Percentiles rank a stretch among this genome's conserved stretches.
Evolutionary conservation across 2,113 vertebrate species (phyloP).

Genomic region (Hassar affinis): DNA sequence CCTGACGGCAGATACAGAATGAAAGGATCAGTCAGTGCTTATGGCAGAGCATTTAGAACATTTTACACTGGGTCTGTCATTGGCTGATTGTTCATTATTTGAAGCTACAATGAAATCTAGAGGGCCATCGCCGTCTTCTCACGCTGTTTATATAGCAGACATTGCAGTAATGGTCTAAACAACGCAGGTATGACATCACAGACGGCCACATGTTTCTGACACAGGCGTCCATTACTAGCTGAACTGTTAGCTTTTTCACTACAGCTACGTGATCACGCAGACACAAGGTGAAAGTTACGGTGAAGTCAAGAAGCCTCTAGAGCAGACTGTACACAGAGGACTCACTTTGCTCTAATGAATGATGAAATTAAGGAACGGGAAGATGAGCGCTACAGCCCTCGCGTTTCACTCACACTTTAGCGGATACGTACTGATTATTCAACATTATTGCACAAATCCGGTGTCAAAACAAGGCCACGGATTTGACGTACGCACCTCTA

Average conservation of each 20-base stretch:
- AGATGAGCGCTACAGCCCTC: too few species aligned
- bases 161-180: neutral
- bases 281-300: too few species aligned
- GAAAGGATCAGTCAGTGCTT: neutral
- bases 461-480: neutral
- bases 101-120: too few species aligned
- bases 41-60: neutral
- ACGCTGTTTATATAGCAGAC: neutral
- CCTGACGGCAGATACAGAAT: neutral
- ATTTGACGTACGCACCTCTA: constrained; percentile 59
- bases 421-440: neutral
- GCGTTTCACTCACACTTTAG: neutral
- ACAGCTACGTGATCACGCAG: too few species aligned
- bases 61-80: too few species aligned
- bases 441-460: neutral
- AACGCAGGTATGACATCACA: neutral
- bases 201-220: neutral
- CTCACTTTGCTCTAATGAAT: too few species aligned
- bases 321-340: too few species aligned
- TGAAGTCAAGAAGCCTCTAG: too few species aligned
- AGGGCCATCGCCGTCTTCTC: too few species aligned
- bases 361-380: neutral
- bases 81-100: too few species aligned
- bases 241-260: neutral
- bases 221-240: neutral